Evolutionary conservation across 2,797 vertebrate species (phyloP), one percentile per base, ranked within the genome.

Genomic region (Lacerta agilis): DNA sequence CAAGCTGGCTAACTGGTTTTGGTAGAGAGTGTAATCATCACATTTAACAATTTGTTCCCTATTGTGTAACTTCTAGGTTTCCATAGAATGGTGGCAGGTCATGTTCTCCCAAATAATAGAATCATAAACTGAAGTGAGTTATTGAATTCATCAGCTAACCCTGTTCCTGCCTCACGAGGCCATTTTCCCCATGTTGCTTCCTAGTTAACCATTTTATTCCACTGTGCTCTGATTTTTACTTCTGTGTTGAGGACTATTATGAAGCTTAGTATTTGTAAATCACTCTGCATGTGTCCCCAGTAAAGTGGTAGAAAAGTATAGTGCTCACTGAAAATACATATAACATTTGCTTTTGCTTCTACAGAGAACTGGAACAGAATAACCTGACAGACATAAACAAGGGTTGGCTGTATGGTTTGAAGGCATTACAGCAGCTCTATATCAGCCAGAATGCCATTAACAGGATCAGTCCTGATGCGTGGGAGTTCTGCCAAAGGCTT

Each of bases 401-500:
- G 95, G 99, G 99, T 73, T 99, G 99, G 99, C 96, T 99, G 2
- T 99, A 99, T 58, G 99, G 99, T 76, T 96, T 99, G 87, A 96
- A 98, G 94, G 98, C 98, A 87, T 95, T 99, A 85, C 98, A 98
- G 1, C 96, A 98, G 38, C 97, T 99, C 86, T 97, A 98, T 23
- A 93, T 99, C 92, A 98, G 96, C 96, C 98, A 99, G 93, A 99
- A 99, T 92, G 97, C 97, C 86, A 97, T 99, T 83, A 96, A 97
- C 94, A 97, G 97, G 94, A 98, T 99, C 95, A 98, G 98, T 90
- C 97, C 98, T 87, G 99, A 99, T 89, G 98, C 99, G 0, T 99
- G 99, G 99, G 99, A 99, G 94, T 99, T 99, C 96, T 99, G 98
- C 97, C 98, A 98, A 91, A 98, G 98, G 84, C 97, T 99, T 41